Evolutionary conservation across 2,113 vertebrate species (phyloP).

Genomic region (Phocoena phocoena): DNA sequence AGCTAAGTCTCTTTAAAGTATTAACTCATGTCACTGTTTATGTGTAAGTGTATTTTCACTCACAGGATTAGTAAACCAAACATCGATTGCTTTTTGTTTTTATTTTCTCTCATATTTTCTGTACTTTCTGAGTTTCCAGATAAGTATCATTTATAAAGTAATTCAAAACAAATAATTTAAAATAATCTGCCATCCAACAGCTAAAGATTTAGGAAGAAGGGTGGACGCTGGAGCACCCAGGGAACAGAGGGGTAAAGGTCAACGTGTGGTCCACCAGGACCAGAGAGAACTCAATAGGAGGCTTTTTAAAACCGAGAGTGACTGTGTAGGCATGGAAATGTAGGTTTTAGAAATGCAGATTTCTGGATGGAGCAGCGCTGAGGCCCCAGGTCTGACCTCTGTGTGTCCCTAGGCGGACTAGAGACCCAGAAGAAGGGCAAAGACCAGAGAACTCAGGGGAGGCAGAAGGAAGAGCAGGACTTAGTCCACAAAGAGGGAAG

Average conservation of each 20-base stretch:
- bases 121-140: not conserved
- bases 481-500: not conserved
- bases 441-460: not conserved
- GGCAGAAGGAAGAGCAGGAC: fast-evolving
- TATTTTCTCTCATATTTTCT: not conserved
- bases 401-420: not conserved
- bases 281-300: not conserved
- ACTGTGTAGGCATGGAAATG: not conserved
- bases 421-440: not conserved
- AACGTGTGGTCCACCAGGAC: fast-evolving
- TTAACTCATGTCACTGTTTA: not conserved
- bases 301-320: not conserved
- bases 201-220: not conserved
- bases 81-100: not conserved
- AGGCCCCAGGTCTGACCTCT: not conserved
- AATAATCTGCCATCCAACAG: not conserved
- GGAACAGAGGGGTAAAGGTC: not conserved
- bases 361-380: not conserved
- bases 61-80: not conserved
- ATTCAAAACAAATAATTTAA: not conserved
- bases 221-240: not conserved
- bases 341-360: not conserved
- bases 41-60: not conserved
- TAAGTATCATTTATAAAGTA: not conserved
- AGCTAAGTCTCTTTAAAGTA: not conserved